Base-by-base conservation (phyloP, 2,113 vertebrate genomes). In the Mesocricetus auratus region DNA sequence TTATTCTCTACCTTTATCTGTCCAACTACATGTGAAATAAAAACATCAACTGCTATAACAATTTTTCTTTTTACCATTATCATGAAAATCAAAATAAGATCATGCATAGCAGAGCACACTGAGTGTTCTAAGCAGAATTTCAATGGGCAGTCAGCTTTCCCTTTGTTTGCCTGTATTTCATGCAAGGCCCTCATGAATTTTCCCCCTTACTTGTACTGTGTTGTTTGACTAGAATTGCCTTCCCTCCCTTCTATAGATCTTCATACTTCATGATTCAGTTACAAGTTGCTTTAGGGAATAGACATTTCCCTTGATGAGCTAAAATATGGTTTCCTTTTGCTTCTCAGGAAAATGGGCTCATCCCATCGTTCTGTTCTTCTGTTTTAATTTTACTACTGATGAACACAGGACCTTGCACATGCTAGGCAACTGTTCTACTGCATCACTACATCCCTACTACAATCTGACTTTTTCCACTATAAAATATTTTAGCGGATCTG, bases 71-170 rank as follows among this genome's bases (percentile, higher is more conserved):
- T 47, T 39, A 6, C 21, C 9, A n/a, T 78, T 64, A 90, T n/a
- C 21, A 4, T 45, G 2, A 69, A 97, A 75, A 83, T 86, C 36
- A 86, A 93, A 93, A 91, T 82, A 62, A 95, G 79, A 86, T 83
- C 56, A 95, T 7, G 45, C 42, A 85, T 10, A 96, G 82, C 19
- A 58, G 62, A 89, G 8, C 45, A 31, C 22, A 62, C 13, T 16
- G 39, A 47, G n/a, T 68, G 21, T 74, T 50, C 13, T 83, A 82
- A 89, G 93, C 21, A 89, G 62, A 56, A 93, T 73, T 68, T 16
- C 39, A 17, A 53, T 83, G 86, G 78, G 50, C 73, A 93, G 74
- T 83, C 29, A 47, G 1, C n/a, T 73, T 89, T 69, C 19, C 24
- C 68, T 90, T 85, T 56, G 64, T 91, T 75, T 50, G 19, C 64